Evolutionary conservation across 1,140 invertebrate species (phyloP), one percentile per base, ranked within the genome.

Genomic region (Drosophila sp.): DNA sequence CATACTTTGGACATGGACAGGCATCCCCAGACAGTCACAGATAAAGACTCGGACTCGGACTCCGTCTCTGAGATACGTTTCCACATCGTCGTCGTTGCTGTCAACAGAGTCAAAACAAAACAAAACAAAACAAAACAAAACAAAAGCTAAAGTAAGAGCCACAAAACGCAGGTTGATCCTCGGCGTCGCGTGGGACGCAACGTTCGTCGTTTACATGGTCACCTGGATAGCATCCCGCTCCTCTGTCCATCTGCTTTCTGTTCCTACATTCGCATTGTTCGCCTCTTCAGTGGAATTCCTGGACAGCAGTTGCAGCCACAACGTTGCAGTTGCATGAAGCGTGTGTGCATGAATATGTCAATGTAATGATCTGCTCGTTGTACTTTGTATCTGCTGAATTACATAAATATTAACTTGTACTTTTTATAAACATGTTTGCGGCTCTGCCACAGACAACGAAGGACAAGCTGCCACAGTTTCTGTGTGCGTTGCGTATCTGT

Each of bases 381-480:
- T 76, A 50, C 63, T 64, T 64, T 58, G 78, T 64, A 76, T 87
- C 78, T 69, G 59, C 80, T 71, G 81, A 72, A 87, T 86, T 86
- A 86, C 82, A 86, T 86, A 86, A 86, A 86, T 86, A 86, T 86
- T 86, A 86, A 86, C 81, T 86, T 86, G 81, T 86, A 86, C 82
- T 86, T 86, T 86, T 86, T 87, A 86, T 82, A 86, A 86, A 86
- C 81, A 86, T 82, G 81, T 86, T 73, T 69, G 77, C 65, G 25
- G 27, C 21, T 21, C 21, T 21, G 21, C 21, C 21, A 21, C 21
- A 21, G 21, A 21, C 53, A 21, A 16, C 53, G 41, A 57, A 59
- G 56, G 69, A 67, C 50, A 58, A 29, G 48, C 27, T 25, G 43
- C 25, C 13, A n/a, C 41, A 40, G n/a, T 32, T 48, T 21, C 45